phyloP scores from a whole-genome alignment of 2,888 invertebrate genomes.

The Neoascia interrupta region DNA sequence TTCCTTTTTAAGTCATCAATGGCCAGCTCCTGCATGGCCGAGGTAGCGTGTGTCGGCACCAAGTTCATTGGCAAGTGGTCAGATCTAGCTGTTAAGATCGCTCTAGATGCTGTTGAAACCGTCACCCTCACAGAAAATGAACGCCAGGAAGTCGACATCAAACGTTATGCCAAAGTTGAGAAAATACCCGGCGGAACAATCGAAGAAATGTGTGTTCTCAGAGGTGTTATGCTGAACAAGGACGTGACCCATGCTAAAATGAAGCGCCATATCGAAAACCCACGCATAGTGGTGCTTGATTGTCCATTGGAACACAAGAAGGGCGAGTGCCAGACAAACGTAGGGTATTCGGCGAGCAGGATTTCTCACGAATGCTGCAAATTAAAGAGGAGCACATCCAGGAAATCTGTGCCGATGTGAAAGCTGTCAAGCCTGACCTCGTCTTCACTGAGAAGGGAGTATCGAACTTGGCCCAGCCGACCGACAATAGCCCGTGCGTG shows the following conservation, averaged over 20 bases:
- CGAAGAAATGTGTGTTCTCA: constrained; percentile 95
- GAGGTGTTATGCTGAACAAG: constrained; percentile 98
- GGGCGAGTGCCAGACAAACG: constrained; percentile 98
- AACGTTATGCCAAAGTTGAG: constrained; percentile 96
- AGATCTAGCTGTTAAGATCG: constrained; percentile 96
- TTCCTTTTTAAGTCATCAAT: no score
- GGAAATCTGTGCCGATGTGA: constrained; percentile 94
- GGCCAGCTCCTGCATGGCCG: no score
- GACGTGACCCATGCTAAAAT: constrained; percentile 99
- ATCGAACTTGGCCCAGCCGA: constrained; percentile 95
- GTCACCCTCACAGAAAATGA: constrained; percentile 94
- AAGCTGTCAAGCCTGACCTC: constrained; percentile 96
- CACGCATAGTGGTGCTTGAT: constrained; percentile 95
- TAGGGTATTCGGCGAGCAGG: constrained; percentile 96
- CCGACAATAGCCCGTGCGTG: constrained; percentile 97
- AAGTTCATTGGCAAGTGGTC: constrained; percentile 99
- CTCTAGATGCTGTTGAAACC: constrained; percentile 95
- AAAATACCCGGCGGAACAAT: constrained; percentile 97
- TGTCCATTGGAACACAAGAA: constrained; percentile 99
- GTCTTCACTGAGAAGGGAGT: constrained; percentile 99
- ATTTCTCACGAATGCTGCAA: constrained; percentile 96
- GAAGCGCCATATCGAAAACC: constrained; percentile 95
- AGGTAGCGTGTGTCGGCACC: constrained; percentile 97
- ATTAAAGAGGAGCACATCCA: constrained; percentile 97
- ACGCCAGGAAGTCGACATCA: constrained; percentile 97